phyloP scores from a whole-genome alignment of 2,888 invertebrate genomes.

The Zhuqinia jingwanae region DNA sequence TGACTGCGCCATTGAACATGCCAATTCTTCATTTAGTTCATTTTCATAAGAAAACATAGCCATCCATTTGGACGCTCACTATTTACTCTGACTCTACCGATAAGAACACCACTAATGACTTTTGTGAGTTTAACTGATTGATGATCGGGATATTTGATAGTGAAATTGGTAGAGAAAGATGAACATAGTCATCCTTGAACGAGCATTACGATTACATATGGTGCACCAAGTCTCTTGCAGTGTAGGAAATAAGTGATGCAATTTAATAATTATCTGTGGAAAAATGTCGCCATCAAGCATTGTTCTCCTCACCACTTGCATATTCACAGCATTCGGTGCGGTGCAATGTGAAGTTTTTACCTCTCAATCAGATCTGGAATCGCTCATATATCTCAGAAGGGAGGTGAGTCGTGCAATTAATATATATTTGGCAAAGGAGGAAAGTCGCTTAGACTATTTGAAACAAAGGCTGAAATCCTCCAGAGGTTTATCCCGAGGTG shows the following conservation, averaged over 20 bases:
- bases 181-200: background rate
- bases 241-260: background rate
- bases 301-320: background rate
- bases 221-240: background rate
- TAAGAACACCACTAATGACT: too few species aligned
- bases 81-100: too few species aligned
- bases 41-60: too few species aligned
- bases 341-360: constrained; percentile 89
- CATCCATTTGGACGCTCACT: too few species aligned
- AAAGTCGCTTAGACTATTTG: constrained; percentile 86
- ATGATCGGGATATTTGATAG: too few species aligned
- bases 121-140: too few species aligned
- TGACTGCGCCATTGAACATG: too few species aligned
- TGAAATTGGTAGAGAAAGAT: background rate
- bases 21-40: too few species aligned
- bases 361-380: constrained; percentile 95
- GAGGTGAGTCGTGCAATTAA: constrained; percentile 92
- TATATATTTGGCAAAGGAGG: constrained; percentile 92
- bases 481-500: constrained; percentile 29
- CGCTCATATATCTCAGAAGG: constrained; percentile 93
- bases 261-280: background rate
- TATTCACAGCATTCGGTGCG: too few species aligned
- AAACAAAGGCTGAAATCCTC: constrained; percentile 46
- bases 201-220: constrained; percentile 1
- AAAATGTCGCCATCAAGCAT: constrained; percentile 5